Percentiles rank a stretch among this genome's conserved stretches.
phyloP scores from a whole-genome alignment of 1,140 invertebrate species.

The Drosophila parvula region DNA sequence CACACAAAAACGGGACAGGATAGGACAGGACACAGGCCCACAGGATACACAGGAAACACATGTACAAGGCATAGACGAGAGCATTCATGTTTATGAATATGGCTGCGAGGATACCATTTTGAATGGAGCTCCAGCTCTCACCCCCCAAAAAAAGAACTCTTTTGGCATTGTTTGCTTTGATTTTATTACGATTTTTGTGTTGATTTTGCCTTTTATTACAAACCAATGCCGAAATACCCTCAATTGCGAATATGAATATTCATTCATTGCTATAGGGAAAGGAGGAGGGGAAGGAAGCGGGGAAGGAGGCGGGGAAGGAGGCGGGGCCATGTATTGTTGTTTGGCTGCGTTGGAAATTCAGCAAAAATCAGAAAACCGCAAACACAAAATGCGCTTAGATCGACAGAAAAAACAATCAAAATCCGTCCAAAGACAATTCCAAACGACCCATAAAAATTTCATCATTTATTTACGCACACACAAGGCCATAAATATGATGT shows the following conservation, averaged over 20 bases:
- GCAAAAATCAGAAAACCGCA: slow-evolving; percentile 74
- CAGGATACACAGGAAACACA: slow-evolving; percentile 32
- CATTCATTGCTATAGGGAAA: slow-evolving; percentile 4
- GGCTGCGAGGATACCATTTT: slow-evolving; percentile 22
- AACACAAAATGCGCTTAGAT: slow-evolving; percentile 76
- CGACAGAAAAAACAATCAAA: slow-evolving; percentile 65
- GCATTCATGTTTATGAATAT: slow-evolving; percentile 43
- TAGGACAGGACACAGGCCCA: not conserved
- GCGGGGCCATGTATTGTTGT: slow-evolving; percentile 27
- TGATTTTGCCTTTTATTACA: slow-evolving; percentile 81
- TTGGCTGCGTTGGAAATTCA: slow-evolving; percentile 53
- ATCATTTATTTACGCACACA: slow-evolving; percentile 55
- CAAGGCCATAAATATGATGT: slow-evolving; percentile 44
- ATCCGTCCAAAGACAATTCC: slow-evolving; percentile 45
- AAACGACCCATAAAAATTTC: slow-evolving; percentile 55
- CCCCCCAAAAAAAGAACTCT: slow-evolving; percentile 8
- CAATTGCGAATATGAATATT: slow-evolving; percentile 50
- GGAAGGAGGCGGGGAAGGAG: not conserved
- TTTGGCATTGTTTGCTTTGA: slow-evolving; percentile 74
- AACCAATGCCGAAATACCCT: slow-evolving; percentile 58
- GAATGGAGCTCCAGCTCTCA: too few relatives aligned
- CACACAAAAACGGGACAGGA: slow-evolving; percentile 18
- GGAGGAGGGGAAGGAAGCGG: not conserved
- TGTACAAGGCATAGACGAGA: slow-evolving; percentile 5
- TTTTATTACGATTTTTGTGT: slow-evolving; percentile 81